A percentile compares a stretch with the other conserved stretches of the same genome.
phyloP scores from a whole-genome alignment of 1,140 invertebrate genomes.

The Hesperophylax magnus region DNA sequence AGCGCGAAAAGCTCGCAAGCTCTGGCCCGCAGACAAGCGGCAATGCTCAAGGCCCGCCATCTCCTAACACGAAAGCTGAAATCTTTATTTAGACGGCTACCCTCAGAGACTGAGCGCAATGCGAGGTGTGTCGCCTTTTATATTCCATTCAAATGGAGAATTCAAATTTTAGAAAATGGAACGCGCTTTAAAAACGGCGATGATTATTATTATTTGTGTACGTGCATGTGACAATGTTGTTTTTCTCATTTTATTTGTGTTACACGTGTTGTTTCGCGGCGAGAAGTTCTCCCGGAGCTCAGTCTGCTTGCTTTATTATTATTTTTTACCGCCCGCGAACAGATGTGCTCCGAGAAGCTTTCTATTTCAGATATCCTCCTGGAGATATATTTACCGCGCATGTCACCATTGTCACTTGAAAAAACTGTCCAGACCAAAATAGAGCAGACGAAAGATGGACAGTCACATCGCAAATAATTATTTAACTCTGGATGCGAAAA shows the following conservation, averaged over 20 bases:
- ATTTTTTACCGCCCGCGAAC: not conserved
- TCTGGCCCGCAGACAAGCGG: not conserved
- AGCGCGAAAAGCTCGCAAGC: conserved; percentile 27
- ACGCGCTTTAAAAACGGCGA: conserved; percentile 16
- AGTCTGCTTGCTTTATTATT: not conserved
- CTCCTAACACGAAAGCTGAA: not conserved
- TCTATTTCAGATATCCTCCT: not conserved
- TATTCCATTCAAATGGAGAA: conserved; percentile 18
- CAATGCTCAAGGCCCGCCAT: not conserved
- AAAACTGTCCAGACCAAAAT: not conserved
- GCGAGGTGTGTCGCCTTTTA: conserved; percentile 36
- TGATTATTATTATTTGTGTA: conserved; percentile 7
- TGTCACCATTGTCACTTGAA: not conserved
- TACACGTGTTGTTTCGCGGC: conserved; percentile 15
- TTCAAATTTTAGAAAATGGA: conserved; percentile 26
- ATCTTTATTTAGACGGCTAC: conserved; percentile 51
- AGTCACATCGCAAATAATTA: no score
- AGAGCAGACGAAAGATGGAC: not conserved
- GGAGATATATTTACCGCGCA: not conserved
- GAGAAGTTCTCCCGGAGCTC: conserved; percentile 29
- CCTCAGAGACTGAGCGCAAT: conserved; percentile 13
- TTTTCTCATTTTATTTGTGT: conserved; percentile 10
- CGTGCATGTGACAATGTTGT: conserved; percentile 14
- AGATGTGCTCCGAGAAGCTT: not conserved
- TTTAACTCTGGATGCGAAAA: no score